Evolutionary conservation across 2,797 vertebrate genomes (phyloP).

Genomic region (Pteropus rufus): DNA sequence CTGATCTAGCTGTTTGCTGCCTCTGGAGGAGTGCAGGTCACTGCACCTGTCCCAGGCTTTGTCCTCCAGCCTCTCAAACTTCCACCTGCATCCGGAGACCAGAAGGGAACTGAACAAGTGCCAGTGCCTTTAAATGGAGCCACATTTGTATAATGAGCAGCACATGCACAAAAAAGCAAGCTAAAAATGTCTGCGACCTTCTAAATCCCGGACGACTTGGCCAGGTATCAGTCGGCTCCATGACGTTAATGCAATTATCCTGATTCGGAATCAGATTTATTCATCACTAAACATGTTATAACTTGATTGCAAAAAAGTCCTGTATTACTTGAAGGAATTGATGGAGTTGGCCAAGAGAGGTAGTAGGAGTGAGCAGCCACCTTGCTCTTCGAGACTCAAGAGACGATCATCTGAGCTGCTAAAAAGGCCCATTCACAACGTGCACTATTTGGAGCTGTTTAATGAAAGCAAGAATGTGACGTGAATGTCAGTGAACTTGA

Average conservation of each 20-base stretch:
- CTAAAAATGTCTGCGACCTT: conserved; percentile 49
- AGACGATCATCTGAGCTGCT: background rate
- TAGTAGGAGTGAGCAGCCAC: background rate
- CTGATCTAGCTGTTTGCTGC: background rate
- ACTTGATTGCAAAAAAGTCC: conserved; percentile 37
- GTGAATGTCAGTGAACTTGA: rapidly evolving
- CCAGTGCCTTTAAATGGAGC: background rate
- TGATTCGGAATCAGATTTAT: background rate
- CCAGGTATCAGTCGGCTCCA: conserved; percentile 41
- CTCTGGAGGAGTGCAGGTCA: background rate
- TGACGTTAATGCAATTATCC: background rate
- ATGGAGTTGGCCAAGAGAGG: background rate
- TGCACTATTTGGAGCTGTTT: background rate
- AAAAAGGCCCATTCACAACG: rapidly evolving
- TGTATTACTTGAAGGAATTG: background rate
- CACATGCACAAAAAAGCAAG: background rate
- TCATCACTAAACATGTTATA: conserved; percentile 21
- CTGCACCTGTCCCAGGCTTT: background rate
- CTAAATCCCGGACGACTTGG: background rate
- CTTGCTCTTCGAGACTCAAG: background rate
- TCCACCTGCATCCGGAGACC: background rate
- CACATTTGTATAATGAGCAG: background rate
- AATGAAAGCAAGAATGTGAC: background rate
- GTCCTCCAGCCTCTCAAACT: background rate
- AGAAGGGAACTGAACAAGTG: background rate